phyloP scores from a whole-genome alignment of 2,113 vertebrate species.

The Tenebrosternarchus preto region DNA sequence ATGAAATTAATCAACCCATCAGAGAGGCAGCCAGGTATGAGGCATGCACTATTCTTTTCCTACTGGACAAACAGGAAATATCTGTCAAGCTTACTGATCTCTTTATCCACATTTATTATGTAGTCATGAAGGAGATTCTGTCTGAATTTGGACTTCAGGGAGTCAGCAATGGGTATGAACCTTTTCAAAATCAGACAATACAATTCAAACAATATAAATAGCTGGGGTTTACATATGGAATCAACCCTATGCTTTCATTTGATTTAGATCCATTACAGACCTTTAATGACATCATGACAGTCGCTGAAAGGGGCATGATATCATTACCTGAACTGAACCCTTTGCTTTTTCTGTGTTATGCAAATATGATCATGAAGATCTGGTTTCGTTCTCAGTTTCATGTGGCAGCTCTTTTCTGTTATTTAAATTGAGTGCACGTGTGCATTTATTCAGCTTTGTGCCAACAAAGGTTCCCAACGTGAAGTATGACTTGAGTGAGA shows the following conservation, averaged over 20 bases:
- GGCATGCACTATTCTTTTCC: slow-evolving; percentile 31
- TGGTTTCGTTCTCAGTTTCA: slow-evolving; percentile 41
- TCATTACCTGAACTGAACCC: neutral
- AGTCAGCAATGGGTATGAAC: slow-evolving; percentile 72
- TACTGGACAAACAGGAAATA: neutral
- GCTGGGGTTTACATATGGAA: neutral
- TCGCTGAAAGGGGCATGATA: neutral
- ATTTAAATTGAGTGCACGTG: slow-evolving; percentile 41
- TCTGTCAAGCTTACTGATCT: neutral
- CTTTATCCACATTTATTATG: slow-evolving; percentile 27
- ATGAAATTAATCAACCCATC: slow-evolving; percentile 77
- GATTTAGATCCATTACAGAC: neutral
- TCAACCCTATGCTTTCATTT: neutral
- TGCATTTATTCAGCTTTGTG: slow-evolving; percentile 64
- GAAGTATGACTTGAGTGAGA: slow-evolving; percentile 72
- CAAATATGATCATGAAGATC: neutral
- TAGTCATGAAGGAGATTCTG: slow-evolving; percentile 78
- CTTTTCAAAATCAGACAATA: neutral
- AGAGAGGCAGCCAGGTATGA: slow-evolving; percentile 75
- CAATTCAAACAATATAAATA: too few species aligned
- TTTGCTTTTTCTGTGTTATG: neutral
- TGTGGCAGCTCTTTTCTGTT: slow-evolving; percentile 23
- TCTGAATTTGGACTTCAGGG: slow-evolving; percentile 77
- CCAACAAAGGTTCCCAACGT: slow-evolving; percentile 74
- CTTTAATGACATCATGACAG: neutral